Conservation (phyloP, 2,797 vertebrate genomes). For the Triplophysa yarkandensis region DNA sequence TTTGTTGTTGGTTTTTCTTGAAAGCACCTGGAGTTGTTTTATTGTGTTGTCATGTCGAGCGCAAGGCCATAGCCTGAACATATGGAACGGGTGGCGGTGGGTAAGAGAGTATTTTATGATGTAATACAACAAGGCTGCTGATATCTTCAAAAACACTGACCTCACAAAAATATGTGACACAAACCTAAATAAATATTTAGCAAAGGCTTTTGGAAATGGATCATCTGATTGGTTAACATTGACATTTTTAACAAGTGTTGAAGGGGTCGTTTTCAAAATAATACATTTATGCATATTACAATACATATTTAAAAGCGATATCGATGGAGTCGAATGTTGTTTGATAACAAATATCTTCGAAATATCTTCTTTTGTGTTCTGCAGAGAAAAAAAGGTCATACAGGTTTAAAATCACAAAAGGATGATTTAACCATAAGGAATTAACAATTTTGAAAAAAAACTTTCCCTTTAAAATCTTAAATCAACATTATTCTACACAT, state of each 20-base stretch:
- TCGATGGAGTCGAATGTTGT: no score
- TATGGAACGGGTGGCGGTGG: not conserved
- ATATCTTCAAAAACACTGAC: not conserved
- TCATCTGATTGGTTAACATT: not conserved
- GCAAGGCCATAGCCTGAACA: not conserved
- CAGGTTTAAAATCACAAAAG: no score
- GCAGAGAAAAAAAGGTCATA: no score
- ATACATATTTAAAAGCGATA: no score
- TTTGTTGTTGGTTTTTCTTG: constrained; percentile 29
- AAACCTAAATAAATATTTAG: not conserved
- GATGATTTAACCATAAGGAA: no score
- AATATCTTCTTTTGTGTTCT: no score
- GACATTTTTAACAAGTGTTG: no score
- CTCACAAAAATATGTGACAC: not conserved
- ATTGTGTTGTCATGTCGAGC: constrained; percentile 42
- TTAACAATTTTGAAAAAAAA: no score
- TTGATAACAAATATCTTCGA: no score
- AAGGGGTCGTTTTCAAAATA: no score
- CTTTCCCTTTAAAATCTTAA: no score
- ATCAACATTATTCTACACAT: not conserved
- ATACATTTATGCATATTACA: no score
- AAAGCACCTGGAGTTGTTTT: constrained; percentile 44
- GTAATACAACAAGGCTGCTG: not conserved
- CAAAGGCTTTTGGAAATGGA: not conserved
- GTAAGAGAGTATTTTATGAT: not conserved